These are phyloP conservation scores for Corvus hawaiiensis DNA, from an alignment of 2,113 vertebrate species.

Conservation along the genomic window DNA sequence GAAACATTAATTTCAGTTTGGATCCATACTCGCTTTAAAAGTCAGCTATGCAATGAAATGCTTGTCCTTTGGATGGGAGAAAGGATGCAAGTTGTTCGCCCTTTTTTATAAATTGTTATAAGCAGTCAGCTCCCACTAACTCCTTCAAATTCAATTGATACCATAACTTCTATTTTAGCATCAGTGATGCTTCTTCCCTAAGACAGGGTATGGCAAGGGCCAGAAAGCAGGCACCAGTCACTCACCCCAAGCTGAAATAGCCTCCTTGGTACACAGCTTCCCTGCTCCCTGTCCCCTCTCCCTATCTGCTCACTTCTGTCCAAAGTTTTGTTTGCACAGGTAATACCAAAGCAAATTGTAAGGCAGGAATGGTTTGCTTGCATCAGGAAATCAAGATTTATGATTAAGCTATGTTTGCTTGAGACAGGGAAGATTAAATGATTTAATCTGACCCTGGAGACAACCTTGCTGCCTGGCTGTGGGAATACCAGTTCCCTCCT, in stretches of 20 bases:
- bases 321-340: not conserved
- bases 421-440: not conserved
- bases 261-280: not conserved
- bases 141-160: not conserved
- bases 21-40: not conserved
- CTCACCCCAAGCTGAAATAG: not conserved
- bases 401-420: not conserved
- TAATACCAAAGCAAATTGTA: not conserved
- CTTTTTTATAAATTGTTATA: not conserved
- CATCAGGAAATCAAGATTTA: not conserved
- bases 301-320: not conserved
- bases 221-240: not conserved
- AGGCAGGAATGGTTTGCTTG: not conserved
- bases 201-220: not conserved
- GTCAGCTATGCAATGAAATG: not conserved
- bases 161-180: not conserved
- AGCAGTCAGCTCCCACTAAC: not conserved
- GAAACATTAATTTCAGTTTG: not conserved
- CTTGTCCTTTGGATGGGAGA: not conserved
- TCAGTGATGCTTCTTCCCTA: not conserved
- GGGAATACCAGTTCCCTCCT: not conserved
- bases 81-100: not conserved
- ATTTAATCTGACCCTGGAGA: not conserved
- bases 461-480: not conserved
- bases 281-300: not conserved